Conservation (phyloP, 1,140 invertebrate genomes). For the Cataglyphis hispanica region DNA sequence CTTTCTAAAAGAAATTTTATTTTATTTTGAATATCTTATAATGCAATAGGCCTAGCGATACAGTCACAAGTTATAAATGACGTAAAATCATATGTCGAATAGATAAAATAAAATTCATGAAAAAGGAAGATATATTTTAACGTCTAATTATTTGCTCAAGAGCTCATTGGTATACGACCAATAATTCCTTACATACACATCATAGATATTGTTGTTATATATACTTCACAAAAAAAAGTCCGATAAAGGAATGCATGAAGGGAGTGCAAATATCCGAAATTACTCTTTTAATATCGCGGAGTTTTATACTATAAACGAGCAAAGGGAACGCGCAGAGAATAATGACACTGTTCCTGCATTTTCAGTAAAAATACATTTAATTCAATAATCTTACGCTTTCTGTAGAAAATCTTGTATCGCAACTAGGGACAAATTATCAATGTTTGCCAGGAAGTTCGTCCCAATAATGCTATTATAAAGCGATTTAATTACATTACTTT, state of each 20-base stretch:
- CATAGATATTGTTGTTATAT: conserved; percentile 23
- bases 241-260: neutral
- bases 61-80: neutral
- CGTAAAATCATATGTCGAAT: neutral
- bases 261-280: neutral
- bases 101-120: neutral
- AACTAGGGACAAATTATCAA: neutral
- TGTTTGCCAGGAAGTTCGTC: neutral
- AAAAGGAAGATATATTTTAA: neutral
- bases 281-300: conserved; percentile 46
- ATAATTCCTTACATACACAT: conserved; percentile 21
- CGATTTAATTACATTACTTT: conserved; percentile 3
- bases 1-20: neutral
- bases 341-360: conserved; percentile 18
- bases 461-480: neutral
- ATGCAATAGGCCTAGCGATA: neutral
- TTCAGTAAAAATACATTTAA: neutral
- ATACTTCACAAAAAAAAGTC: conserved; percentile 8
- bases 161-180: conserved; percentile 29
- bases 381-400: neutral
- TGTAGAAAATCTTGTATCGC: neutral
- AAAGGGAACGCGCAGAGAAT: neutral
- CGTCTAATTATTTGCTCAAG: conserved; percentile 43
- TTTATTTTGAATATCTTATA: neutral
- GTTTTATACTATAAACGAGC: conserved; percentile 39